These are phyloP conservation scores for Podarcis lilfordi DNA, from an alignment of 2,797 vertebrate species.

Conservation along the genomic window DNA sequence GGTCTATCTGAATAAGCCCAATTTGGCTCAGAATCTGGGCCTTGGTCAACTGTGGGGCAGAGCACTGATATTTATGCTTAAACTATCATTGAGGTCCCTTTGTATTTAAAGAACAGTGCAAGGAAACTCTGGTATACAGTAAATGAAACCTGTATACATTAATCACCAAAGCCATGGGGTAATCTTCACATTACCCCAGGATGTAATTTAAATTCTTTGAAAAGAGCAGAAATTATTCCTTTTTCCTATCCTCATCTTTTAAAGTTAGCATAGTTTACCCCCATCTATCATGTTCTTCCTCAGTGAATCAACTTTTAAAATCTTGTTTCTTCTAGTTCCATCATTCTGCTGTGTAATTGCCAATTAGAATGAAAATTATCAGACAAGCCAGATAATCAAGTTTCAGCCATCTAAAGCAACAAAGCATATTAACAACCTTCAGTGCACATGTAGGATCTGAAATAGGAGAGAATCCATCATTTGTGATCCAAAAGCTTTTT, in stretches of 20 bases:
- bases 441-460: not conserved
- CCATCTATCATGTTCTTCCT: not conserved
- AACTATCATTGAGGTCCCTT: not conserved
- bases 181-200: not conserved
- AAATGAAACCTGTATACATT: not conserved
- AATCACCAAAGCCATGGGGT: constrained; percentile 6
- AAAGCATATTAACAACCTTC: not conserved
- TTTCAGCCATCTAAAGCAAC: not conserved
- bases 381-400: not conserved
- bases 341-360: constrained; percentile 9
- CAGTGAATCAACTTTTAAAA: constrained; percentile 7
- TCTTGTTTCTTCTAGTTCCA: not conserved
- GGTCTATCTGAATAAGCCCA: no score
- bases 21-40: no score
- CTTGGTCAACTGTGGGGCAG: no score
- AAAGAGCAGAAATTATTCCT: not conserved
- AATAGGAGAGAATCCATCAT: constrained; percentile 6
- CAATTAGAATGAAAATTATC: constrained; percentile 25
- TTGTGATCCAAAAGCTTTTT: constrained; percentile 1
- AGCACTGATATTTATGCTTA: not conserved
- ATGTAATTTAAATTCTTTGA: not conserved
- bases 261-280: not conserved
- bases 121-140: not conserved
- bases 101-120: not conserved
- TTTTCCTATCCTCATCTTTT: not conserved